phyloP scores from a whole-genome alignment of 2,113 vertebrate genomes.

The Panurus biarmicus region DNA sequence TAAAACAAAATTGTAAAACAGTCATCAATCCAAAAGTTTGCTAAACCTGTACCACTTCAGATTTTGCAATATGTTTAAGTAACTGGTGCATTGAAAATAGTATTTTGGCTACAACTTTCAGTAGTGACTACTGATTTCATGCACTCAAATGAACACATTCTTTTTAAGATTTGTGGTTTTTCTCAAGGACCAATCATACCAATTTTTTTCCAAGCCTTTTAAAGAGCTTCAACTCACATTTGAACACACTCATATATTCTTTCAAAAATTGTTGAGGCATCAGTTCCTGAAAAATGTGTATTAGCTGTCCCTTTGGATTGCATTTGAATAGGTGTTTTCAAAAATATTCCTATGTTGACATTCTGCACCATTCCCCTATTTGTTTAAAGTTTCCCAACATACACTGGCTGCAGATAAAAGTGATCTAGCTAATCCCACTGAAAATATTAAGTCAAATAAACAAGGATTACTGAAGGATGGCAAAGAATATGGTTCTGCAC shows the following conservation, averaged over 20 bases:
- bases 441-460: background rate
- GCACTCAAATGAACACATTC: background rate
- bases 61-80: background rate
- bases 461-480: background rate
- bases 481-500: background rate
- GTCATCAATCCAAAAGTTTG: background rate
- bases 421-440: background rate
- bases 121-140: background rate
- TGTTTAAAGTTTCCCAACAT: background rate
- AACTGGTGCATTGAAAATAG: background rate
- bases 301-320: background rate
- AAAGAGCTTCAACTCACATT: background rate
- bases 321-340: background rate
- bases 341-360: background rate
- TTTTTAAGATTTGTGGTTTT: background rate
- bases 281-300: background rate
- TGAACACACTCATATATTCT: background rate
- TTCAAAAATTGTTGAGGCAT: background rate
- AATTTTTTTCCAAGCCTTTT: background rate
- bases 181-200: background rate
- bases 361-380: background rate
- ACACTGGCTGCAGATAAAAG: background rate
- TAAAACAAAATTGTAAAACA: background rate
- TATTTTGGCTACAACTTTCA: background rate
- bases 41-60: background rate